Evolutionary conservation across 1,140 invertebrate species (phyloP), one percentile per base, ranked within the genome.

Genomic region (Drosophila aff.): DNA sequence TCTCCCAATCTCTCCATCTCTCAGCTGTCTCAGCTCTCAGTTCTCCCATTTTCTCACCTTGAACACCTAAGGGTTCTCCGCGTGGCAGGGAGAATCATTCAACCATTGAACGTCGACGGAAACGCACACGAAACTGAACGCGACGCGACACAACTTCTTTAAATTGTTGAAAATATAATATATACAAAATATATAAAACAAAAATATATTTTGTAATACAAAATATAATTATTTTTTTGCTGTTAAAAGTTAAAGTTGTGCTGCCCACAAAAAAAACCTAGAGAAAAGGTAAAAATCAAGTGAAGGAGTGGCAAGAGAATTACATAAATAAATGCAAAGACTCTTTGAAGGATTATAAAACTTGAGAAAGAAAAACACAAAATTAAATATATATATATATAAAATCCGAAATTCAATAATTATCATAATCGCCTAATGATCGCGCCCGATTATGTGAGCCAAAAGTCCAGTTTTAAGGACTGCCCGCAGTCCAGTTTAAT

Each of bases 401-500:
- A 6, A 10, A 21, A 21, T 21, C 31, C 4, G 7, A 23, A 38
- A 11, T n/a, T 16, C 0, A 38, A 55, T 55, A 55, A 55, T 38
- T 11, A 55, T 23, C 16, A 40, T 55, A 40, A 57, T 38, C 18
- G 31, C 1, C 11, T 2, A 53, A 36, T 21, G 18, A 53, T 53
- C 21, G 33, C 18, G 8, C 21, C 21, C 49, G 68, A 68, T 68
- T 71, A 55, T 43, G 53, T 36, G 23, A 36, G 28, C 15, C 28
- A 1, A n/a, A 36, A 61, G 63, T 65, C 63, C 63, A 65, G 63
- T 61, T 41, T n/a, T 15, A 61, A 26, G 52, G 67, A 66, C 69
- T 73, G 69, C 53, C 69, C 69, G 68, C 31, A 31, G 69, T 72
- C 67, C 68, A 60, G 28, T 50, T 55, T 73, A 72, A 73, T 73